A percentile compares a stretch with the other conserved stretches of the same genome.
Evolutionary conservation across 2,797 vertebrate genomes (phyloP).

Genomic region (Carduelis carduelis): DNA sequence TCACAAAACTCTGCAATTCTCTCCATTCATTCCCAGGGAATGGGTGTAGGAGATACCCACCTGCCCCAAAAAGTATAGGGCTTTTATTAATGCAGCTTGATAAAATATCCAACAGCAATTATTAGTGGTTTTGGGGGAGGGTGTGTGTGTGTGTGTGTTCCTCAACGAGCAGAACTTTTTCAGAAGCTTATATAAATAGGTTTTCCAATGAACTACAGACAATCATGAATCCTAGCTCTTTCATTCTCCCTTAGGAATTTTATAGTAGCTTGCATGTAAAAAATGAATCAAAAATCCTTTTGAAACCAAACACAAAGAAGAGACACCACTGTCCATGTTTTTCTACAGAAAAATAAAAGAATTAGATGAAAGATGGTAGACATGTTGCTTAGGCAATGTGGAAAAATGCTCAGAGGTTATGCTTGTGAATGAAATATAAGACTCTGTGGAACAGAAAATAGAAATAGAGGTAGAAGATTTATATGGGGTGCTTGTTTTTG

Average conservation of each 20-base stretch:
- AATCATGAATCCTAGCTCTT: neutral
- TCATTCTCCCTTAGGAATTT: neutral
- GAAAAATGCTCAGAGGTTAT: neutral
- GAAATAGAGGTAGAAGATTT: neutral
- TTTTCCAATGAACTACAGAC: neutral
- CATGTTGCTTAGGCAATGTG: neutral
- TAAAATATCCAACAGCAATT: neutral
- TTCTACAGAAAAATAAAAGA: neutral
- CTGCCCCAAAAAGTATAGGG: neutral
- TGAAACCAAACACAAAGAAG: neutral
- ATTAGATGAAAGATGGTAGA: neutral
- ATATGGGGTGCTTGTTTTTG: neutral
- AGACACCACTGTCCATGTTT: neutral
- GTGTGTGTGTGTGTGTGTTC: neutral
- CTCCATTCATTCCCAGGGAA: neutral
- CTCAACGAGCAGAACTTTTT: neutral
- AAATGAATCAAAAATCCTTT: neutral
- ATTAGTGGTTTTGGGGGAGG: neutral
- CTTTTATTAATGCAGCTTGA: neutral
- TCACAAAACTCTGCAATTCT: neutral
- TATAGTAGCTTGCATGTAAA: neutral
- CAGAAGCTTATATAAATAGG: neutral
- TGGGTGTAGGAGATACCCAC: neutral
- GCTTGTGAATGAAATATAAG: neutral
- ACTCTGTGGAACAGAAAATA: neutral